Base-by-base conservation (phyloP, 2,797 vertebrate species). In the Xiphorhynchus erythropygius region DNA sequence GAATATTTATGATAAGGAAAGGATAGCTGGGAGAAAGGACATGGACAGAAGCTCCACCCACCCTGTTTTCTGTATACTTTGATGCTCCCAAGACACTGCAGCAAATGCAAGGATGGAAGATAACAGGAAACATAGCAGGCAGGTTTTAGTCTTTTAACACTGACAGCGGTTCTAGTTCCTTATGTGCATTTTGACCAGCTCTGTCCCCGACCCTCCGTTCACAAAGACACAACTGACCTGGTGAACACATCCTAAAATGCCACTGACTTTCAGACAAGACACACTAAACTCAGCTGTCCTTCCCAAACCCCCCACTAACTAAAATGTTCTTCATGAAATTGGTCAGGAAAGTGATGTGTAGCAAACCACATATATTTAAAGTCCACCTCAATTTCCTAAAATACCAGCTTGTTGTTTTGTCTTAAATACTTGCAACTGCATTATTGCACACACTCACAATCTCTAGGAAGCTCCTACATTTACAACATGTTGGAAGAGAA, bases 211-310 rank as follows among this genome's bases (percentile, higher is more conserved):
- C n/a, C 21, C 37, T 30, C 0, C 8, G 1, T 5, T 41, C 35
- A 67, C 30, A 35, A 50, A 50, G 69, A 32, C n/a, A 25, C 2
- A 8, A 65, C 37, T 28, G 39, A 77, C 18, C 39, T 11, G 33
- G 19, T n/a, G 35, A 49, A 19, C 0, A 0, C 49, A 42, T 24
- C 87, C 67, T n/a, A 0, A 71, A 56, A 32, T 7, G 42, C 28
- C 25, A n/a, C 17, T 33, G 65, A 55, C 19, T 63, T 50, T 49
- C 70, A 89, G 23, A 42, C 3, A 41, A 55, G 17, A 79, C 37
- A 56, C 13, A 4, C n/a, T 19, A 33, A 13, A 60, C 30, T 33
- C 21, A n/a, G 10, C 3, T 16, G 15, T 56, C 52, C 53, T 69
- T 46, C 68, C 68, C 50, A 30, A 37, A 18, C 4, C 23, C 30